phyloP scores from a whole-genome alignment of 2,797 vertebrate genomes.

The Acestrorhynchus altus region DNA sequence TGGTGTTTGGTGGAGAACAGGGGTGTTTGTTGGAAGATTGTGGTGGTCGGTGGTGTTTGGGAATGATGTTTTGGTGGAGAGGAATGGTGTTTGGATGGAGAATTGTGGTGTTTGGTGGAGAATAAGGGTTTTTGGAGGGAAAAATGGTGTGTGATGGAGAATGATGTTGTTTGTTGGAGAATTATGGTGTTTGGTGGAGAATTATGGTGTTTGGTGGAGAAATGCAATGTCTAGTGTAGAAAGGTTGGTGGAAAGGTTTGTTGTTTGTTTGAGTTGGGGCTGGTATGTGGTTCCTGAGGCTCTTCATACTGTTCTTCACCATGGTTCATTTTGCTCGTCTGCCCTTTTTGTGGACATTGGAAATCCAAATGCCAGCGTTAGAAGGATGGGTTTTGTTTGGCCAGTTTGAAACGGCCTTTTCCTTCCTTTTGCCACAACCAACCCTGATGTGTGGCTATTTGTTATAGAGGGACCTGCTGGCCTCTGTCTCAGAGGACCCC shows the following conservation, averaged over 20 bases:
- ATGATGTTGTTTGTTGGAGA: background rate
- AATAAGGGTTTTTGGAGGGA: no score
- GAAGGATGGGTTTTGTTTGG: background rate
- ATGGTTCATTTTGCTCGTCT: background rate
- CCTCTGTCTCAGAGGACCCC: background rate
- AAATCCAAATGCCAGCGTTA: background rate
- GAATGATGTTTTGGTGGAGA: no score
- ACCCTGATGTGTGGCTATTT: conserved; percentile 4
- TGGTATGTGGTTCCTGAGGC: background rate
- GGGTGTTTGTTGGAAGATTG: no score
- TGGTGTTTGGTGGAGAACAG: no score
- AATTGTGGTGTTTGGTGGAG: no score
- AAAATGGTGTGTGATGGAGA: background rate
- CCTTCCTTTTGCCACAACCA: background rate
- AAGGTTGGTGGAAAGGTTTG: background rate
- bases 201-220: background rate
- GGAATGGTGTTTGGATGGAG: no score
- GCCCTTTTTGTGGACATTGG: background rate
- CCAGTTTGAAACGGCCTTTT: background rate
- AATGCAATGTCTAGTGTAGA: background rate
- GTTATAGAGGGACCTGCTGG: background rate
- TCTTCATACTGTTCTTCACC: background rate
- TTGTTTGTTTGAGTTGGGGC: background rate
- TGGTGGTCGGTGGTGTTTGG: no score
- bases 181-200: background rate